A percentile compares a stretch with the other conserved stretches of the same genome.
Evolutionary conservation across 2,113 vertebrate species (phyloP).

Genomic region (Ictidomys tridecemlineatus): DNA sequence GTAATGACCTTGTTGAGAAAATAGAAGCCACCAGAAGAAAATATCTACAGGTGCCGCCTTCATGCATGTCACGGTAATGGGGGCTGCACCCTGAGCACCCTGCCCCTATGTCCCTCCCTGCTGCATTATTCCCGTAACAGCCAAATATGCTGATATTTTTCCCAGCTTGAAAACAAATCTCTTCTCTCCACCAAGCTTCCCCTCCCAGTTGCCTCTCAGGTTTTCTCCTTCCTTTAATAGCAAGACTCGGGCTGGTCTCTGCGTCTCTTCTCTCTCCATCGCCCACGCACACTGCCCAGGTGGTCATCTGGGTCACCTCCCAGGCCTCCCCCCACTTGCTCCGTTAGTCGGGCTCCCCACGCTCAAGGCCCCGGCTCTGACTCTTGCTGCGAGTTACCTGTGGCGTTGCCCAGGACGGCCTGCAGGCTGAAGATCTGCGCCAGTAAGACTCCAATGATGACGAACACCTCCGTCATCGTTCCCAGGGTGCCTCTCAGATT

Average conservation of each 20-base stretch:
- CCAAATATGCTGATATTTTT: rapidly evolving
- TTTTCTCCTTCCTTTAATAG: background rate
- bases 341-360: rapidly evolving
- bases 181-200: background rate
- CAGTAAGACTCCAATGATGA: constrained; percentile 91
- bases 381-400: constrained; percentile 85
- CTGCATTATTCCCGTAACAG: rapidly evolving
- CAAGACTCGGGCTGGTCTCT: background rate
- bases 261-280: no score
- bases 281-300: background rate
- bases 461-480: constrained; percentile 93
- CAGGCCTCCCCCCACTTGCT: background rate
- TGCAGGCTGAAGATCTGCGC: constrained; percentile 93
- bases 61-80: rapidly evolving
- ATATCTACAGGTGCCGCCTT: rapidly evolving
- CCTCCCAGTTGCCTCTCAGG: background rate
- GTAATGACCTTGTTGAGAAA: background rate
- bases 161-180: background rate
- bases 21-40: background rate
- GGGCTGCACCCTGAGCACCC: background rate
- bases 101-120: rapidly evolving
- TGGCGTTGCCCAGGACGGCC: constrained; percentile 89
- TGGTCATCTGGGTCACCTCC: background rate
- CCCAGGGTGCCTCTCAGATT: constrained; percentile 92
- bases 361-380: rapidly evolving